phyloP scores from a whole-genome alignment of 2,797 vertebrate species.

The Jordanella pulchra region DNA sequence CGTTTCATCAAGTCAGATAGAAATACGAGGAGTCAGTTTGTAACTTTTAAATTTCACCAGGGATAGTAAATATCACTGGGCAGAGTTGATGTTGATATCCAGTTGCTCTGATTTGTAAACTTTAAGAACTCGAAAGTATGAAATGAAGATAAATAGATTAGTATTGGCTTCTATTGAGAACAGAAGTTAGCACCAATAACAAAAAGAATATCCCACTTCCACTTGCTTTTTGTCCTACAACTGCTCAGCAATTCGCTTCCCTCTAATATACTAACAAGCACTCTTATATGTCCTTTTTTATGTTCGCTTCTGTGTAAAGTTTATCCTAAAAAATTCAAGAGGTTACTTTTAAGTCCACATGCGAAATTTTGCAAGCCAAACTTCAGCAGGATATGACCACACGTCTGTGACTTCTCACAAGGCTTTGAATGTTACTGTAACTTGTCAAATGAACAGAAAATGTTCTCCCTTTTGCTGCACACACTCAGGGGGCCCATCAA shows the following conservation, averaged over 20 bases:
- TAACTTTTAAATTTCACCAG: neutral
- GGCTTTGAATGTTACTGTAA: slow-evolving; percentile 21
- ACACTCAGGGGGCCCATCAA: slow-evolving; percentile 32
- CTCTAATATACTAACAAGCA: neutral
- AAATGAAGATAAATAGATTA: neutral
- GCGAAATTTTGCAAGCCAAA: slow-evolving; percentile 57
- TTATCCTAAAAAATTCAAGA: slow-evolving; percentile 21
- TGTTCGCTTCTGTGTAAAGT: neutral
- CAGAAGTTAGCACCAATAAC: neutral
- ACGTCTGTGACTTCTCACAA: slow-evolving; percentile 16
- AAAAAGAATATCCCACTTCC: neutral
- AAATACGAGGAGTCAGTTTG: neutral
- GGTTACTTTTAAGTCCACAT: slow-evolving; percentile 48
- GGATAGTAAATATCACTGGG: neutral
- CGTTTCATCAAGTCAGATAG: neutral
- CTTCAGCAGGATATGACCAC: slow-evolving; percentile 37
- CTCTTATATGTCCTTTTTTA: neutral
- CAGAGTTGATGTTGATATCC: neutral
- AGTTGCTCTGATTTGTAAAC: too few relatives aligned
- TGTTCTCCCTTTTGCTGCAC: slow-evolving; percentile 31
- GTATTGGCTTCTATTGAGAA: neutral
- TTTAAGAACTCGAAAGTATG: neutral
- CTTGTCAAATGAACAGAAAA: slow-evolving; percentile 50
- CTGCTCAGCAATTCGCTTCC: too few relatives aligned
- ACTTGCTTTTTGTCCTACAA: neutral